Evolutionary conservation across 1,140 invertebrate genomes (phyloP), one percentile per base, ranked within the genome.

Genomic region (Octopus sinensis): DNA sequence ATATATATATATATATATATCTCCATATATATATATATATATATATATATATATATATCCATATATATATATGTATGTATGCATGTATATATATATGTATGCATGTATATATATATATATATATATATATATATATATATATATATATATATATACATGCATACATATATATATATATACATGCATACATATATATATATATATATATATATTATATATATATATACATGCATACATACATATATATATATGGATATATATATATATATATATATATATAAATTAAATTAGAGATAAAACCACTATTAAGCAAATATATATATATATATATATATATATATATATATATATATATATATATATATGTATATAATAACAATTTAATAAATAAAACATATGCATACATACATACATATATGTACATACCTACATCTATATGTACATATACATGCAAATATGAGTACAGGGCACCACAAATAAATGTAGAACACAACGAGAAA

Each of bases 201-300:
- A 78, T 30, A 81, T 30, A 81, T 73, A 51, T 54, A 10, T 52
- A 71, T 77, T 6, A 51, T 52, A 51, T 51, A 78, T 80, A 53
- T n/a, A 17, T 62, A 62, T 62, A 62, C 17, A 62, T 62, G 17
- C 17, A 62, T 62, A 9, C 6, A 9, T 62, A 62, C 17, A 62
- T 62, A 62, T 62, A 62, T 62, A 62, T 62, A 62, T 62, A 62
- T 62, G 6, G 17, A 9, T 62, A 62, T 62, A 62, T 62, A 62
- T 62, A 62, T 62, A 62, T 62, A 62, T 62, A 62, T 62, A 62
- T 62, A 9, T 9, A 9, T 62, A 62, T 62, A 62, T 62, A 62
- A 9, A 62, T 62, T 9, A 9, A 62, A 9, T 9, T 62, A 9
- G 17, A 9, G 6, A 62, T 62, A 62, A 9, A 62, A 9, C 6